Conservation (phyloP, 2,888 invertebrate genomes). For the Eurytoma californica region DNA sequence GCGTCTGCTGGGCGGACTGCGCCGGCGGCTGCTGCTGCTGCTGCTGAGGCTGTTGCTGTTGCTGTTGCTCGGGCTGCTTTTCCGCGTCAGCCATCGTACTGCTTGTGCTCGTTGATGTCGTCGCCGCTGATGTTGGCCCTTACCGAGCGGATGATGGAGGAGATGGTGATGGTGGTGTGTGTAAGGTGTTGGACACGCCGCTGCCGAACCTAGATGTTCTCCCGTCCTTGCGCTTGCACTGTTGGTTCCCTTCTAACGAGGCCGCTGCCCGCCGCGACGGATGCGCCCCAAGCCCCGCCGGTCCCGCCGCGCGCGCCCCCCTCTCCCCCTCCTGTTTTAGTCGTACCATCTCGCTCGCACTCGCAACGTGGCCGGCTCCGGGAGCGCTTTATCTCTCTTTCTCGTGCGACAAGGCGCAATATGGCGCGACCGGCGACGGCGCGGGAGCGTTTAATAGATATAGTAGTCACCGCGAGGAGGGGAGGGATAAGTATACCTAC, state of each 20-base stretch:
- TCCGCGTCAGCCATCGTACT: constrained; percentile 94
- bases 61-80: constrained; percentile 86
- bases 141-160: constrained; percentile 31
- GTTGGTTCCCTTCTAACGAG: constrained; percentile 75
- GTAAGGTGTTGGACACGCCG: constrained; percentile 74
- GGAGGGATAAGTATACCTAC: too few species aligned
- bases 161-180: constrained; percentile 53
- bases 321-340: too few species aligned
- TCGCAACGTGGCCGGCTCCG: too few species aligned
- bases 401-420: background rate
- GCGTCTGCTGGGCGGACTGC: constrained; percentile 72
- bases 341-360: too few species aligned
- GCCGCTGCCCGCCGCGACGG: background rate
- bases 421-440: background rate
- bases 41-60: constrained; percentile 66
- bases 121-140: constrained; percentile 41
- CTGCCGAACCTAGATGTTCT: constrained; percentile 76
- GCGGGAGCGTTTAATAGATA: background rate
- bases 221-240: constrained; percentile 76
- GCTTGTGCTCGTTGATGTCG: constrained; percentile 1
- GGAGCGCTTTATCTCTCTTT: too few species aligned
- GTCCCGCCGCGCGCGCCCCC: background rate
- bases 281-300: background rate
- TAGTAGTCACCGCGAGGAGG: too few species aligned
- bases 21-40: constrained; percentile 29